Evolutionary conservation across 2,888 invertebrate species (phyloP), one percentile per base, ranked within the genome.

Genomic region (Drosophila longiperda): DNA sequence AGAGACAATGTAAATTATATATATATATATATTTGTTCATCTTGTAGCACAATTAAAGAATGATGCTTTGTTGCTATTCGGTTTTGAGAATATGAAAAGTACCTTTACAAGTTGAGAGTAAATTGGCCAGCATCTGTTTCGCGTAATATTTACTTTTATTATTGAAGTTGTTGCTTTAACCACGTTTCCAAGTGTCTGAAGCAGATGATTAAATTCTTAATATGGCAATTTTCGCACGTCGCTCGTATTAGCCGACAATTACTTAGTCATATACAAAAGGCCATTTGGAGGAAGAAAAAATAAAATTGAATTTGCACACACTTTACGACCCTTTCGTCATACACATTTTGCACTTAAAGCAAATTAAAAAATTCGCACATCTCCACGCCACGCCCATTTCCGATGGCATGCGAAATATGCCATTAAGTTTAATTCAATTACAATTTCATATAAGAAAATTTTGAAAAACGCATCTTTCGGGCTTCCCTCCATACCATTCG

Each of bases 361-460:
- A 90, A 87, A 87, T 87, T 87, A 87, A 82, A 88, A 90, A 75
- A 75, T 72, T 73, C 66, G 60, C 73, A 89, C 79, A 68, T 72
- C 66, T 53, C 50, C 71, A 38, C 26, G 61, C 45, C 75, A 76
- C 76, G 77, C 79, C 76, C 82, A 58, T 60, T 65, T 62, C 33
- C 58, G 59, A 58, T 75, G 84, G 87, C 62, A 90, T 89, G 72
- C 76, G 78, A 89, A 88, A 89, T 84, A 90, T 89, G 90, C 89
- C 87, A 88, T 89, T 90, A 90, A 86, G 78, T 90, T 90, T 82
- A 90, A 90, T 89, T 88, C 89, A 89, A 91, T 90, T 90, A 87
- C 87, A 86, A 79, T 85, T 82, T 82, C 65, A 74, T 80, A 85
- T 75, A 64, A 59, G 70, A 66, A 71, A 54, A 70, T 77, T 71